A percentile compares a stretch with the other conserved stretches of the same genome.
phyloP scores from a whole-genome alignment of 2,888 invertebrate species.

The Phragmatobia fuliginosa region DNA sequence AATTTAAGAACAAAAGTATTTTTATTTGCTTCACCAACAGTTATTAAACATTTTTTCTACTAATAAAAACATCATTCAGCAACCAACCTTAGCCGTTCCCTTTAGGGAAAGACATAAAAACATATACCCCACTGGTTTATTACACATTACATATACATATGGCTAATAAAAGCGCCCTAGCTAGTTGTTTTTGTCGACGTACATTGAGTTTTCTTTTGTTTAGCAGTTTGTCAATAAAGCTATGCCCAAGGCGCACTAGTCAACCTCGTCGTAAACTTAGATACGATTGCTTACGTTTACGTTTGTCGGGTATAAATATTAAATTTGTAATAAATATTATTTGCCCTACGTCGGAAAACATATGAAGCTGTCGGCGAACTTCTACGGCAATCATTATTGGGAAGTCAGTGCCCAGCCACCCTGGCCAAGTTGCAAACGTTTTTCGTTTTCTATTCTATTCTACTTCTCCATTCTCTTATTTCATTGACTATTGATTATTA shows the following conservation, averaged over 20 bases:
- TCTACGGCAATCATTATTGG: too few species aligned
- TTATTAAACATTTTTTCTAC: constrained; percentile 29
- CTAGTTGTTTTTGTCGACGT: constrained; percentile 41
- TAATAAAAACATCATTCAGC: constrained; percentile 47
- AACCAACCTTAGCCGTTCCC: constrained; percentile 28
- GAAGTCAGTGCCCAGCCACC: too few species aligned
- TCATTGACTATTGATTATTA: too few species aligned
- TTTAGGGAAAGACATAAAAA: constrained; percentile 58
- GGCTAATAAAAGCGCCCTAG: constrained; percentile 58
- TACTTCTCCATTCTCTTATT: too few species aligned
- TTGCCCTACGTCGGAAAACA: too few species aligned
- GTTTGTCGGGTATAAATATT: background rate
- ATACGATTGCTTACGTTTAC: background rate
- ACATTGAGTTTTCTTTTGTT: constrained; percentile 33
- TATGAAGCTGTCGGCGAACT: too few species aligned
- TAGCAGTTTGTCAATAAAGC: constrained; percentile 39
- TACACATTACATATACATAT: constrained; percentile 66
- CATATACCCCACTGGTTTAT: constrained; percentile 65
- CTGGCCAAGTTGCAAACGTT: too few species aligned
- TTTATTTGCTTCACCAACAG: constrained; percentile 10
- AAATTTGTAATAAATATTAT: background rate
- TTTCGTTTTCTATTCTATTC: too few species aligned
- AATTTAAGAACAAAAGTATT: background rate
- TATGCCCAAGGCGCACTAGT: constrained; percentile 13
- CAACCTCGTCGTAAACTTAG: background rate